Evolutionary conservation across 2,888 invertebrate species (phyloP).

Genomic region (Junonia oenone): DNA sequence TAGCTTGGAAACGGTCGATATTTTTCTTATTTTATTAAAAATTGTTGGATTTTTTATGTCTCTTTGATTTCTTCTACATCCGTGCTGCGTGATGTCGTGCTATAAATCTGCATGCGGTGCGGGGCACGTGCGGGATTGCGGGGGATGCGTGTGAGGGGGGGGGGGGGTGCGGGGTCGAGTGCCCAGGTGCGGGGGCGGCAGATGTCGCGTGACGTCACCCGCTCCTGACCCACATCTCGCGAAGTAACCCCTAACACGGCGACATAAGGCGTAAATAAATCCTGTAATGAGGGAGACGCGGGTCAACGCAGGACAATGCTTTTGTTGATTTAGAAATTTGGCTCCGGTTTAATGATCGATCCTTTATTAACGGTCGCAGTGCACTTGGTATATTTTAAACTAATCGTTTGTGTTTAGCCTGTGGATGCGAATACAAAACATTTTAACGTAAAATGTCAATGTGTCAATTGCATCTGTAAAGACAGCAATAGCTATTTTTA

Average conservation of each 20-base stretch:
- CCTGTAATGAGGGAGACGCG: conserved; percentile 16
- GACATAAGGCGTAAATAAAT: conserved; percentile 13
- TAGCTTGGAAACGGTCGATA: no score
- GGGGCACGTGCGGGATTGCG: conserved; percentile 27
- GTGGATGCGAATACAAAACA: not conserved
- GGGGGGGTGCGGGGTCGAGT: conserved; percentile 22
- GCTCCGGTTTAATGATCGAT: conserved; percentile 24
- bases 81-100: conserved; percentile 24
- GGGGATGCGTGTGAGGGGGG: conserved; percentile 22
- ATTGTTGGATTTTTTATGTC: not conserved
- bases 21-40: not conserved
- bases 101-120: conserved; percentile 61
- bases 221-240: conserved; percentile 52
- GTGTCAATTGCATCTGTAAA: no score
- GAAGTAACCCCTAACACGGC: conserved; percentile 17
- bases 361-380: conserved; percentile 8
- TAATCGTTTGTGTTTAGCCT: not conserved
- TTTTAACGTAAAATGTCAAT: no score
- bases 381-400: not conserved
- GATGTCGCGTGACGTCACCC: conserved; percentile 46
- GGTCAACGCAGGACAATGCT: conserved; percentile 38
- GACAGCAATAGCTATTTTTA: no score
- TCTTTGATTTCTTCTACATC: conserved; percentile 14
- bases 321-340: conserved; percentile 31
- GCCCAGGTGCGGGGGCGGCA: conserved; percentile 70